Evolutionary conservation across 2,113 vertebrate species (phyloP).

Genomic region (Aegithalos caudatus): DNA sequence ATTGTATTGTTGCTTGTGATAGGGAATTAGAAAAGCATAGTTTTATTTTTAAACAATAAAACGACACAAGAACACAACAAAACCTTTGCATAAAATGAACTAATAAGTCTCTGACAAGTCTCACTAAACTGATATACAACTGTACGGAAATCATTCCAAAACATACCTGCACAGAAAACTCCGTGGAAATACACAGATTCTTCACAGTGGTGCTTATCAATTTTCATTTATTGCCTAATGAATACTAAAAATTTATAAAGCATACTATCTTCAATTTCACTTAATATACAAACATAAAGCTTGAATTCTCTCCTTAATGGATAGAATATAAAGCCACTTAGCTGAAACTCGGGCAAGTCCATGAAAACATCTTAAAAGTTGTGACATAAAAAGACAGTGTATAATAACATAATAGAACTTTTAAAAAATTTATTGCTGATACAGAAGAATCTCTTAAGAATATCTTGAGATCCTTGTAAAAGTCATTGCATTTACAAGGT

Average conservation of each 20-base stretch:
- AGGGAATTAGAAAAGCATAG: not conserved
- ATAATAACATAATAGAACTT: not conserved
- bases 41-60: not conserved
- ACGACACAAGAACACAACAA: not conserved
- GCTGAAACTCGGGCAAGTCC: not conserved
- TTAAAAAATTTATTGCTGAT: not conserved
- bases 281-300: not conserved
- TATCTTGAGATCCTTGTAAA: not conserved
- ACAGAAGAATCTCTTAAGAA: not conserved
- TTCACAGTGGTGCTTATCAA: not conserved
- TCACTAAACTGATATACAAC: not conserved
- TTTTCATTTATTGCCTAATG: not conserved
- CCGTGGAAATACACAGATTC: not conserved
- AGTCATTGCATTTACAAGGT: not conserved
- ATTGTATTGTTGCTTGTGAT: not conserved
- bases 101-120: not conserved
- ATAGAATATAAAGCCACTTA: not conserved
- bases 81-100: not conserved
- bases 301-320: not conserved
- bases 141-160: not conserved
- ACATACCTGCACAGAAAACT: not conserved
- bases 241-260: not conserved
- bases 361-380: not conserved
- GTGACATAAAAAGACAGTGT: not conserved
- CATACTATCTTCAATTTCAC: not conserved